Evolutionary conservation across 1,140 invertebrate genomes (phyloP).

Genomic region (Zaprionus gabonicus): DNA sequence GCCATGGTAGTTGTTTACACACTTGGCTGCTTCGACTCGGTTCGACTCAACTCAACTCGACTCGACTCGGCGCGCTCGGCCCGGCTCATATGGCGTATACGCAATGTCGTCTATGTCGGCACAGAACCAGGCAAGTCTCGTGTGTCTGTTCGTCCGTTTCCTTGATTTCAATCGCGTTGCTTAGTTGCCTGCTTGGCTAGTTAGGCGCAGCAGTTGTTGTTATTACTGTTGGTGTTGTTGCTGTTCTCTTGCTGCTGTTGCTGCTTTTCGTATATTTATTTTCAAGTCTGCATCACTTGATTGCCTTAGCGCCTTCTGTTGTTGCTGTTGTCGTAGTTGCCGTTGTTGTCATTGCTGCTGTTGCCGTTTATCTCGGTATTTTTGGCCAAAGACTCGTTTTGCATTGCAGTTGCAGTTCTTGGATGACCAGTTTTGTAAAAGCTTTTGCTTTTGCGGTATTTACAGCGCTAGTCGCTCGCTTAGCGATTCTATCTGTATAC

Average conservation of each 20-base stretch:
- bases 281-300: constrained; percentile 57
- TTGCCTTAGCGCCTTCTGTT: constrained; percentile 50
- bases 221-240: constrained; percentile 24
- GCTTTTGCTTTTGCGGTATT: constrained; percentile 60
- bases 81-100: constrained; percentile 66
- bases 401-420: constrained; percentile 63
- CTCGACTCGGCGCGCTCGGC: constrained; percentile 14
- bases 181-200: constrained; percentile 46
- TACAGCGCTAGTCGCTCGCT: constrained; percentile 31
- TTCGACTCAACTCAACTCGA: constrained; percentile 6
- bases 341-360: constrained; percentile 15
- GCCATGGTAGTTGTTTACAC: constrained; percentile 74
- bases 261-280: constrained; percentile 21
- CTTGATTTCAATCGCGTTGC: constrained; percentile 73
- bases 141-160: constrained; percentile 59
- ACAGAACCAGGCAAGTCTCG: constrained; percentile 55
- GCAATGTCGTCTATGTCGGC: constrained; percentile 73
- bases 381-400: constrained; percentile 72
- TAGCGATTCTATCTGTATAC: constrained; percentile 23
- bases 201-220: constrained; percentile 28
- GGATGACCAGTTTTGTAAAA: constrained; percentile 73
- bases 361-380: constrained; percentile 51
- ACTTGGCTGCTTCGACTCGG: constrained; percentile 62
- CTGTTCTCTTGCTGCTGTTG: constrained; percentile 36
- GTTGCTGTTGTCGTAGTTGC: background rate